phyloP scores from a whole-genome alignment of 2,113 vertebrate species.

The Gulo gulo region DNA sequence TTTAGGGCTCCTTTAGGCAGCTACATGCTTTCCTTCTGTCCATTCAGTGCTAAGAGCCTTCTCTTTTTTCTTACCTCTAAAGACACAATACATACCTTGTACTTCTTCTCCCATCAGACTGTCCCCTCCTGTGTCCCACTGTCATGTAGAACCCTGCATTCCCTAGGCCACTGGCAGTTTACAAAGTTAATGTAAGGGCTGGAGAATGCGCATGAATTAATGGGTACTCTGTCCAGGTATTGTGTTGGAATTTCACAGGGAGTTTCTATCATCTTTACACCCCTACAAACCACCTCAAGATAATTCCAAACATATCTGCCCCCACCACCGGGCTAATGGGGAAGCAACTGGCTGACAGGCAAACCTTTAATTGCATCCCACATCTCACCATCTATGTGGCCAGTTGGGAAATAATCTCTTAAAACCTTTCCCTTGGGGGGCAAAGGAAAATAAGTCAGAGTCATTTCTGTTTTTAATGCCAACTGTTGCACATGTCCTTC shows the following conservation, averaged over 20 bases:
- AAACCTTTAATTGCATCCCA: background rate
- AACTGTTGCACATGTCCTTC: background rate
- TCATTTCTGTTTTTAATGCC: background rate
- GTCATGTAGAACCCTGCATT: background rate
- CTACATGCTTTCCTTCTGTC: background rate
- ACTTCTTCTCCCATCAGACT: background rate
- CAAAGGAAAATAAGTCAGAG: background rate
- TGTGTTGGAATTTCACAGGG: background rate
- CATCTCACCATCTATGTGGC: background rate
- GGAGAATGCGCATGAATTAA: background rate
- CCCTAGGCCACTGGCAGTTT: background rate
- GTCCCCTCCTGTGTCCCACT: background rate
- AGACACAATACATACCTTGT: background rate
- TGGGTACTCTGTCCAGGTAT: background rate
- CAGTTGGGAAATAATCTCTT: background rate
- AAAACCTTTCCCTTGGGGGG: background rate
- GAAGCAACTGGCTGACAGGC: background rate
- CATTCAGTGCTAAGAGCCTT: background rate
- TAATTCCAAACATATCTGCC: background rate
- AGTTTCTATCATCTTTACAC: background rate
- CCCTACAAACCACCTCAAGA: background rate
- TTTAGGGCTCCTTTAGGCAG: background rate
- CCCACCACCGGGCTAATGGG: background rate
- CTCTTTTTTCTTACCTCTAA: background rate
- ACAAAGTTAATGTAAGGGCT: background rate